Evolutionary conservation across 1,140 invertebrate genomes (phyloP), one percentile per base, ranked within the genome.

Genomic region (Andrena cerasifolii): DNA sequence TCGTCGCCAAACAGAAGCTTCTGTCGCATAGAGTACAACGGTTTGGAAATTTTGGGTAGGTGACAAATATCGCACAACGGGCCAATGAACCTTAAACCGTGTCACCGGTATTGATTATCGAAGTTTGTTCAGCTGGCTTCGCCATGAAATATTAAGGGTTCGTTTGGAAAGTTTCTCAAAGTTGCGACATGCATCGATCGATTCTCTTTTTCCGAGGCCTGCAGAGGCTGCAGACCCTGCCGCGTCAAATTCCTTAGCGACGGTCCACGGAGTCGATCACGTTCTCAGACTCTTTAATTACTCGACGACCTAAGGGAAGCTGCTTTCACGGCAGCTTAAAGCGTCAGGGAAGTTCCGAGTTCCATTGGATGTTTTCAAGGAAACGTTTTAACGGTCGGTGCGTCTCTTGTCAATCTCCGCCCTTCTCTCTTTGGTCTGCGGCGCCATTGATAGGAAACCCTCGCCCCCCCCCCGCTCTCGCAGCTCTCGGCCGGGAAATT

Each of bases 261-360:
- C 12, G 0, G 45, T 12, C 33, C 49, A 26, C 14, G n/a, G 12
- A 12, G 21, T 43, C 72, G 71, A 78, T 75, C 79, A 65, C 70
- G 72, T 24, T 56, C 54, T 45, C 71, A 61, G 80, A 78, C 78
- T 80, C 78, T 63, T 85, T 84, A 85, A 85, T 84, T 76, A 82
- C 71, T 77, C 70, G 70, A 71, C 66, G 79, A 79, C 45, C 63
- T 21, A 49, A 53, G 65, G 53, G 67, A 82, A 85, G 79, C 71
- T 47, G 73, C 72, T 81, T 82, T 80, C 73, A 80, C 58, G 73
- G 79, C 78, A 45, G 77, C 77, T 84, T 83, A 74, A 84, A 65
- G 68, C 67, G 81, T 82, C 79, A 79, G 28, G 73, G 53, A 84
- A 76, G 78, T 80, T 80, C 28, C 6, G 33, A 40, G 26, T 61